Evolutionary conservation across 2,113 vertebrate genomes (phyloP).

Genomic region (Arothron firmamentum): DNA sequence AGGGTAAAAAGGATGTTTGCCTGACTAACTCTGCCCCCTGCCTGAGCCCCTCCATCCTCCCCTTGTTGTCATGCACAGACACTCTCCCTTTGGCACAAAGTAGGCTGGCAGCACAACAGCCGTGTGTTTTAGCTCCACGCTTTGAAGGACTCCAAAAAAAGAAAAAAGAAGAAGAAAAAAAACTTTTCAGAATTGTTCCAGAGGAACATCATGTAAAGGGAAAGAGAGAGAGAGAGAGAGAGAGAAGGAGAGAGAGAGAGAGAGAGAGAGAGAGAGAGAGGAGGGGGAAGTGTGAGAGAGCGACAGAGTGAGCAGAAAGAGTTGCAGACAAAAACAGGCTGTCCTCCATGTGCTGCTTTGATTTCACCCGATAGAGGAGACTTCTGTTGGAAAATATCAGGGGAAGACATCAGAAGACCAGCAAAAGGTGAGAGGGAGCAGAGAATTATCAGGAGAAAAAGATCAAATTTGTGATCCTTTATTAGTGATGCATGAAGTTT

Average conservation of each 20-base stretch:
- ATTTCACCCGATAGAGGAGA: conserved; percentile 21
- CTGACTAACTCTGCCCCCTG: conserved; percentile 61
- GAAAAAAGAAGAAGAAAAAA: conserved; percentile 36
- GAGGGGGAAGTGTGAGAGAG: neutral
- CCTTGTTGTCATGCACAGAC: conserved; percentile 77
- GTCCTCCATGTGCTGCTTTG: conserved; percentile 18
- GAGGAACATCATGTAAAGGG: conserved; percentile 29
- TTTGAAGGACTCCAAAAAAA: conserved; percentile 61
- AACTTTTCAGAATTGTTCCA: conserved; percentile 56
- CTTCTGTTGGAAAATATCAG: conserved; percentile 4
- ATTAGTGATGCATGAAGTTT: no score
- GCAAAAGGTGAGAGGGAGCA: conserved; percentile 42
- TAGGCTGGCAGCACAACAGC: conserved; percentile 68
- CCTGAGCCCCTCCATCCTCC: conserved; percentile 65
- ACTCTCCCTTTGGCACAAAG: conserved; percentile 66
- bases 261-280: conserved; percentile 14
- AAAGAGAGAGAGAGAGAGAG: neutral
- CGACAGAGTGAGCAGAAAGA: conserved; percentile 10
- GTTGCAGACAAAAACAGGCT: conserved; percentile 33
- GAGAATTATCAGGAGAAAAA: no score
- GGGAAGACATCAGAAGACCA: conserved; percentile 12
- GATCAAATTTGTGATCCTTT: no score
- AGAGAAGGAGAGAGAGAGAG: conserved; percentile 5
- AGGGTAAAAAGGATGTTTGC: conserved; percentile 46
- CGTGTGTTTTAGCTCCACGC: conserved; percentile 68